Conservation (phyloP, 2,113 vertebrate genomes). For the Tichodroma muraria region DNA sequence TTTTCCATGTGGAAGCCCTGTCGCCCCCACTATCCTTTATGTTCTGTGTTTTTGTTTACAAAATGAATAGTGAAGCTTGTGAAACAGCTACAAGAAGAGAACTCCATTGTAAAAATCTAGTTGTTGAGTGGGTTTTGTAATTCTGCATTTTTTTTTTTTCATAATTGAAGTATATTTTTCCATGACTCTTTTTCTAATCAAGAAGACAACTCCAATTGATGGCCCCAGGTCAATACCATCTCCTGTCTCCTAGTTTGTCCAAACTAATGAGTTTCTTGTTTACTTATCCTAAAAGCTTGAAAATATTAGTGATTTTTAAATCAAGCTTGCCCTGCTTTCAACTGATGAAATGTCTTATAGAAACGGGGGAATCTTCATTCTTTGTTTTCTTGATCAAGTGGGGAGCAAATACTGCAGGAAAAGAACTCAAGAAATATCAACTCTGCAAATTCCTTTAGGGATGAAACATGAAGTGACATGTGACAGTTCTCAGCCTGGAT, state of each 20-base stretch:
- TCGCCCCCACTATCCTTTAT: neutral
- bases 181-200: neutral
- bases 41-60: neutral
- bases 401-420: neutral
- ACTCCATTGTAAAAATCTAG: neutral
- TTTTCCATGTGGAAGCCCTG: neutral
- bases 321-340: neutral
- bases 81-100: neutral
- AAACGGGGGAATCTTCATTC: neutral
- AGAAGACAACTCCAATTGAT: neutral
- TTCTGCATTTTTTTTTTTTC: neutral
- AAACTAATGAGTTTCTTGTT: neutral
- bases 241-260: neutral
- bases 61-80: neutral
- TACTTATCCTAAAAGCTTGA: neutral
- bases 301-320: neutral
- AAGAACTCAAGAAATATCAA: neutral
- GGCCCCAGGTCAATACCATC: neutral
- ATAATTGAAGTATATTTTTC: neutral
- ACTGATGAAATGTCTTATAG: rapidly evolving
- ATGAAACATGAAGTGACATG: neutral
- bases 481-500: neutral
- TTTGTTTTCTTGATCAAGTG: neutral
- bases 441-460: neutral
- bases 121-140: neutral